These are phyloP conservation scores for Phyllotis vaccarum DNA, from an alignment of 2,797 vertebrate species.

Conservation along the genomic window DNA sequence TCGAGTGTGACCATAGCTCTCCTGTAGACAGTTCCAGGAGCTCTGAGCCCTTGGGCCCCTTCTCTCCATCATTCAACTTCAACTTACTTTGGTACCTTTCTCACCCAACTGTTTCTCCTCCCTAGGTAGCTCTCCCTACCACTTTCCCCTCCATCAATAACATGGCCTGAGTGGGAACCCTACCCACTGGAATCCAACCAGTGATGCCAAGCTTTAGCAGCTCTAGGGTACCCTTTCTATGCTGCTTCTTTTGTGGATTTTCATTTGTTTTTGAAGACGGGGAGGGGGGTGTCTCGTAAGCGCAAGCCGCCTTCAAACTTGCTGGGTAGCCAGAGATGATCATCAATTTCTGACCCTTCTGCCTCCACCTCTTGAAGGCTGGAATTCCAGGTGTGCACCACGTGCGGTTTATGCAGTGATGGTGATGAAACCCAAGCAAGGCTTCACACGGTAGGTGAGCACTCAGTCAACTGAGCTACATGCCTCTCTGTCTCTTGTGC, in stretches of 20 bases:
- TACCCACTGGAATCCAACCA: neutral
- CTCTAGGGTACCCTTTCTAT: neutral
- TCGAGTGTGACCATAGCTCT: neutral
- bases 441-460: fast-evolving
- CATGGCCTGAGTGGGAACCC: neutral
- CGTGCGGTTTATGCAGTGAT: neutral
- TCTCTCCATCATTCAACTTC: neutral
- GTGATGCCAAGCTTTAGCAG: neutral
- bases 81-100: neutral
- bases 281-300: neutral
- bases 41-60: neutral
- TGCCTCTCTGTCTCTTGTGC: no score
- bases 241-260: neutral
- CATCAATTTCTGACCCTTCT: neutral
- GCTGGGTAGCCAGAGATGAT: neutral
- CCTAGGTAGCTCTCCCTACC: neutral
- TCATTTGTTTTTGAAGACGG: neutral
- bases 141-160: neutral
- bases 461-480: neutral
- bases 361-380: neutral
- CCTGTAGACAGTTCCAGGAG: neutral
- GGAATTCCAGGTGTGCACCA: neutral
- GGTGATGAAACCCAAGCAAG: neutral
- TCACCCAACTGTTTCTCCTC: neutral
- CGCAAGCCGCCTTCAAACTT: neutral